phyloP scores from a whole-genome alignment of 1,140 invertebrate genomes.

The Heliconius congener region DNA sequence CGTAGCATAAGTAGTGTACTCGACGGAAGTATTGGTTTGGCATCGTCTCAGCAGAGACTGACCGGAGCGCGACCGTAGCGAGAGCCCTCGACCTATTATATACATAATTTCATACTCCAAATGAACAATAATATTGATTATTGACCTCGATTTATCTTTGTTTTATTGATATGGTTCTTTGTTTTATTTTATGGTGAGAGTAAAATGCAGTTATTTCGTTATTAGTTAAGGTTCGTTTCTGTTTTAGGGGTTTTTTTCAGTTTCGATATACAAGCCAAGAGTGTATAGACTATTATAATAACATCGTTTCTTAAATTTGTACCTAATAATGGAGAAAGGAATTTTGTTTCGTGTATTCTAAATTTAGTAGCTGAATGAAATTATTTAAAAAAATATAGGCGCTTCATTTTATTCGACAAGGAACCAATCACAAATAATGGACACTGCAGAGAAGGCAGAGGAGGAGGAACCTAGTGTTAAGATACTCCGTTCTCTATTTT shows the following conservation, averaged over 20 bases:
- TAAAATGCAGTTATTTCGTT: neutral
- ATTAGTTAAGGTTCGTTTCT: neutral
- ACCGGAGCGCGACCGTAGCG: slow-evolving; percentile 1
- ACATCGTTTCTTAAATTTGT: no score
- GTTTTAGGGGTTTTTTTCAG: neutral
- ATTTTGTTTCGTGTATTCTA: no score
- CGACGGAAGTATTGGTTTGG: slow-evolving; percentile 10
- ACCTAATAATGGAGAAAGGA: no score
- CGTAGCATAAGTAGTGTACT: neutral
- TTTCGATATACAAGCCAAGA: no score
- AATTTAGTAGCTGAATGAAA: no score
- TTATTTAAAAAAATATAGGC: no score
- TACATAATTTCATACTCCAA: slow-evolving; percentile 7
- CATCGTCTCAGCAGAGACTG: neutral
- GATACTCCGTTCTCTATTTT: no score
- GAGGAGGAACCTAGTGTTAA: no score
- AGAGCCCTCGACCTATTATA: slow-evolving; percentile 13
- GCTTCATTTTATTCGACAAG: no score
- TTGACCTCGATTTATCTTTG: slow-evolving; percentile 8
- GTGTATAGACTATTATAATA: no score
- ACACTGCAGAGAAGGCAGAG: no score
- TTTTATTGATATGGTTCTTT: neutral
- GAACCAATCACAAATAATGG: no score
- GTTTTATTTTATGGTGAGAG: neutral
- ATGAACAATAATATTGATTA: slow-evolving; percentile 15